These are phyloP conservation scores for Ametastegia equiseti DNA, from an alignment of 2,888 invertebrate genomes.

Conservation along the genomic window DNA sequence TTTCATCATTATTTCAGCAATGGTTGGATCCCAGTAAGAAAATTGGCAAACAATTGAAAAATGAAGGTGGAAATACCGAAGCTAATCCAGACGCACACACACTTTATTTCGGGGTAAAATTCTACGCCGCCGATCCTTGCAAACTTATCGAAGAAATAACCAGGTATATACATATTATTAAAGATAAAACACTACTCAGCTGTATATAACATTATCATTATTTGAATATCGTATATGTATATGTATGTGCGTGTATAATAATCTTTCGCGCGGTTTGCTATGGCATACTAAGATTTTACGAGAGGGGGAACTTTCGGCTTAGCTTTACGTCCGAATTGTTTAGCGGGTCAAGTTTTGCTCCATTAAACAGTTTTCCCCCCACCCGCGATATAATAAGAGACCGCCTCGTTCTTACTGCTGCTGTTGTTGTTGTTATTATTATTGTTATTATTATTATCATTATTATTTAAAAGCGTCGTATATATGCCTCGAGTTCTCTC, in stretches of 20 bases:
- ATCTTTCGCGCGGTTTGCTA: background rate
- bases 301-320: background rate
- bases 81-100: slow-evolving; percentile 83
- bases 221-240: no score
- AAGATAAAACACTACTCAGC: slow-evolving; percentile 37
- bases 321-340: background rate
- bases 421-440: slow-evolving; percentile 21
- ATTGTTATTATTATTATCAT: slow-evolving; percentile 2
- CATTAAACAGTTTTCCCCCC: slow-evolving; percentile 8
- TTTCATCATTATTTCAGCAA: slow-evolving; percentile 80
- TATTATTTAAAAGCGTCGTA: slow-evolving; percentile 15
- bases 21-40: slow-evolving; percentile 96
- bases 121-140: slow-evolving; percentile 98
- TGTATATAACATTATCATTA: slow-evolving; percentile 20
- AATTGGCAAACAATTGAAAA: slow-evolving; percentile 91
- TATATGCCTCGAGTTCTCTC: background rate
- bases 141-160: slow-evolving; percentile 97
- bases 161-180: slow-evolving; percentile 79
- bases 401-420: background rate
- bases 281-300: slow-evolving; percentile 5
- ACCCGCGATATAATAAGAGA: background rate
- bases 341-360: slow-evolving; percentile 9
- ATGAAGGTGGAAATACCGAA: slow-evolving; percentile 77
- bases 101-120: slow-evolving; percentile 97
- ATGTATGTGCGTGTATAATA: background rate